phyloP scores from a whole-genome alignment of 2,888 invertebrate species.

The Epistrophe grossulariae region DNA sequence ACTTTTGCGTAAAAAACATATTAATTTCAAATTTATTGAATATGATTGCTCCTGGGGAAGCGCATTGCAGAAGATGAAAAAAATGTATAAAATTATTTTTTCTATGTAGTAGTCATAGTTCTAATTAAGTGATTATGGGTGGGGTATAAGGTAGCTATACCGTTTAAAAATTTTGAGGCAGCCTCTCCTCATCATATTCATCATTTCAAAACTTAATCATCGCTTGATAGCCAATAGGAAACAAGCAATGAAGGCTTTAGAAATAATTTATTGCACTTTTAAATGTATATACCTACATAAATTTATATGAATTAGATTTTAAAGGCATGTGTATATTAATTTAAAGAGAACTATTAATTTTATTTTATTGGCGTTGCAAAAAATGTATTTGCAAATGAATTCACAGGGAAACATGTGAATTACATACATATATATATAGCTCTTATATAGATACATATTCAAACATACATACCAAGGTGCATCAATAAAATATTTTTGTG shows the following conservation, averaged over 20 bases:
- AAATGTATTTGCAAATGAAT: constrained; percentile 4
- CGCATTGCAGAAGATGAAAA: constrained; percentile 27
- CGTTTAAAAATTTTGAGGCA: constrained; percentile 26
- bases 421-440: not conserved
- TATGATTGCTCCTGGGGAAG: constrained; percentile 61
- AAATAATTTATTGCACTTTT: constrained; percentile 59
- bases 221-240: constrained; percentile 66
- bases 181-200: constrained; percentile 46
- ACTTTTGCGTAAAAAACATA: constrained; percentile 44
- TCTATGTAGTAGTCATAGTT: constrained; percentile 63
- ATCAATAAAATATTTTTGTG: not conserved
- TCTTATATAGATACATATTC: not conserved
- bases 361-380: constrained; percentile 48
- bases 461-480: no score
- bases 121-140: constrained; percentile 66
- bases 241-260: constrained; percentile 48
- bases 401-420: constrained; percentile 36
- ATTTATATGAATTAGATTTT: constrained; percentile 4
- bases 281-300: not conserved
- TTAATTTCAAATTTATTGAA: constrained; percentile 72
- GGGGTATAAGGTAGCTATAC: constrained; percentile 42
- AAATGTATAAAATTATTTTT: constrained; percentile 2
- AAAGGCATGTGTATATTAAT: constrained; percentile 52
- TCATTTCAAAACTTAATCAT: constrained; percentile 64
- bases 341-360: constrained; percentile 61